A percentile compares a stretch with the other conserved stretches of the same genome.
Evolutionary conservation across 92 coral and sea anemone species (phyloP).

Genomic region (Micromussa lordhowensis): DNA sequence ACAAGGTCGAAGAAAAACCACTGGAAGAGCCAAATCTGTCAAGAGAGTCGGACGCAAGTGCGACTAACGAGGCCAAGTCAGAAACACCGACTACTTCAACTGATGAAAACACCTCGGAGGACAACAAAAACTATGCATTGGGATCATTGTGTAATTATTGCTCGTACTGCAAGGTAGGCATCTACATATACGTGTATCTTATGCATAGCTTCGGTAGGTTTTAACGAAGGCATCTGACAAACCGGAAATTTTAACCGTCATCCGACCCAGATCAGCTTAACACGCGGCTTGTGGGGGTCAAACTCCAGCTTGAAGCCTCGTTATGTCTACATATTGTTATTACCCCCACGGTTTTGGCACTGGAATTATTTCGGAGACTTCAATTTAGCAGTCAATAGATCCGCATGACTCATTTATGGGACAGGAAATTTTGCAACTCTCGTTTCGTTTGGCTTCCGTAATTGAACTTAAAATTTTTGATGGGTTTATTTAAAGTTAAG

Average conservation of each 20-base stretch:
- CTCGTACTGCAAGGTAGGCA: conserved; percentile 88
- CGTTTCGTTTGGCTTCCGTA: no score
- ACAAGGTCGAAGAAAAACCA: conserved; percentile 43
- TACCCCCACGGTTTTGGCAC: background rate
- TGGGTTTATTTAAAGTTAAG: no score
- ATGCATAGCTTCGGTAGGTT: no score
- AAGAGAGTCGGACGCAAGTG: conserved; percentile 2
- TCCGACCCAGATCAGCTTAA: background rate
- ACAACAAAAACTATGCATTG: conserved; percentile 63
- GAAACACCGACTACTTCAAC: conserved; percentile 42
- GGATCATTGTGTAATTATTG: conserved; percentile 93
- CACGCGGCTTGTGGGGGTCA: background rate
- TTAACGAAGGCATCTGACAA: no score
- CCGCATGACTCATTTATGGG: background rate
- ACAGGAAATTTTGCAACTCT: no score
- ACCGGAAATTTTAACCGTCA: background rate
- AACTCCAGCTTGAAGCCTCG: background rate
- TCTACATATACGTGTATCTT: background rate
- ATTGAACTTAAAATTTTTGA: no score
- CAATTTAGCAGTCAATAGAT: background rate
- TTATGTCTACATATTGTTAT: background rate
- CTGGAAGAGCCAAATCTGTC: conserved; percentile 32
- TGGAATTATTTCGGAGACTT: background rate
- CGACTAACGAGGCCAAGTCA: conserved; percentile 6
- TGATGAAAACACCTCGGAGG: conserved; percentile 31